Evolutionary conservation across 1,140 invertebrate species (phyloP), one percentile per base, ranked within the genome.

Genomic region (Thalassaphorura encarpata): DNA sequence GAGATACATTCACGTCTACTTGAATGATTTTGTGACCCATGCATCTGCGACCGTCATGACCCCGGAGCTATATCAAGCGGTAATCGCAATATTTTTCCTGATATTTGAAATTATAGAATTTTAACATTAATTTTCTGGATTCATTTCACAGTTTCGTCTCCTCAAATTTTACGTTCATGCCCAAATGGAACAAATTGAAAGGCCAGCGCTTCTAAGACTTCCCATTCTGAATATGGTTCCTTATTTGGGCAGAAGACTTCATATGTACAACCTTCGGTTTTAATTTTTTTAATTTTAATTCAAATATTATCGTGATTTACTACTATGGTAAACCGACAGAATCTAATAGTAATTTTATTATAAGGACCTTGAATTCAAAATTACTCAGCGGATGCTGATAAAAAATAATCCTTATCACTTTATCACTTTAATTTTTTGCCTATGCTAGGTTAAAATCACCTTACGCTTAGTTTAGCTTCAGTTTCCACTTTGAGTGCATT

Each of bases 91-190:
- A 13, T 26, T 48, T 48, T 21, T 48, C 26, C 8, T 15, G 19
- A 11, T 26, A 48, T 29, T 24, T 15, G 15, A 28, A 11, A 26
- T 26, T 13, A 26, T 27, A 15, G 13, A 4, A 11, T 26, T n/a
- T 18, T 8, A 8, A 21, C 21, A 48, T 29, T 48, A 11, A 26
- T 27, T 11, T 48, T 8, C 11, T 48, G 46, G 6, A 24, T 11
- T 48, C 8, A 21, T 23, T 48, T 24, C 21, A 4, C 21, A 48
- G 46, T 48, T 48, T 48, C 46, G 46, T 8, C 46, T 48, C 16
- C 26, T 48, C 15, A 48, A 48, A 29, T 24, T 29, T 19, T 48
- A 27, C 23, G 26, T 48, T 48, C 46, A 48, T 29, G 13, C 46
- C 4, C 13, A 4, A 13, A 48, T 48, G 46, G 46, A 48, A 48